Conservation (phyloP, 2,797 vertebrate species). For the Crax fasciolata region DNA sequence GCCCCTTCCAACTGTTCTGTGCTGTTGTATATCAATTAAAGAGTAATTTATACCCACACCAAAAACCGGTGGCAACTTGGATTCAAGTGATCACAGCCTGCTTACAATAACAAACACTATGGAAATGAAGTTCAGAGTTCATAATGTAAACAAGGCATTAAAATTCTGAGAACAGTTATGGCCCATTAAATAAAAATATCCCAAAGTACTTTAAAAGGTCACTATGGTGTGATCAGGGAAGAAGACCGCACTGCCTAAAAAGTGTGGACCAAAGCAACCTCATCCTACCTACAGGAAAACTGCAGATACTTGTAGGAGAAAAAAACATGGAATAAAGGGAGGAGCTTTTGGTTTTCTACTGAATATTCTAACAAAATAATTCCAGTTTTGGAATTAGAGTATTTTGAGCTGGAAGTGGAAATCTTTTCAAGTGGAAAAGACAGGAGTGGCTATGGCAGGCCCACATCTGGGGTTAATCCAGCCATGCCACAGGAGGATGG, state of each 20-base stretch:
- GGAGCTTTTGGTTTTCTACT: neutral
- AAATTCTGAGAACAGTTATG: neutral
- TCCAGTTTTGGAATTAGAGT: neutral
- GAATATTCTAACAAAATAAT: neutral
- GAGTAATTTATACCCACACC: neutral
- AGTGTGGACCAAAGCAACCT: neutral
- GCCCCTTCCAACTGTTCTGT: neutral
- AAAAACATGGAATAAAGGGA: neutral
- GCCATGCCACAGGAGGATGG: neutral
- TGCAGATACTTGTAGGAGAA: neutral
- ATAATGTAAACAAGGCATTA: slow-evolving; percentile 38
- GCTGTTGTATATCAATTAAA: neutral
- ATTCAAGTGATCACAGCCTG: neutral
- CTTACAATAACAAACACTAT: neutral
- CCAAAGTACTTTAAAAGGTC: neutral
- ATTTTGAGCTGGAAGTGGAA: neutral
- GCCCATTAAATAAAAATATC: neutral
- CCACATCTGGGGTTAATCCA: neutral
- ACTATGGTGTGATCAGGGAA: neutral
- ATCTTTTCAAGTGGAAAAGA: neutral
- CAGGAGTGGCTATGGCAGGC: neutral
- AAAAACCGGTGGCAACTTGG: neutral
- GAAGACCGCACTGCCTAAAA: neutral
- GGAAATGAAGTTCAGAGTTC: neutral
- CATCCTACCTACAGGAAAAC: neutral